Evolutionary conservation across 2,797 vertebrate genomes (phyloP).

Genomic region (Carapus acus): DNA sequence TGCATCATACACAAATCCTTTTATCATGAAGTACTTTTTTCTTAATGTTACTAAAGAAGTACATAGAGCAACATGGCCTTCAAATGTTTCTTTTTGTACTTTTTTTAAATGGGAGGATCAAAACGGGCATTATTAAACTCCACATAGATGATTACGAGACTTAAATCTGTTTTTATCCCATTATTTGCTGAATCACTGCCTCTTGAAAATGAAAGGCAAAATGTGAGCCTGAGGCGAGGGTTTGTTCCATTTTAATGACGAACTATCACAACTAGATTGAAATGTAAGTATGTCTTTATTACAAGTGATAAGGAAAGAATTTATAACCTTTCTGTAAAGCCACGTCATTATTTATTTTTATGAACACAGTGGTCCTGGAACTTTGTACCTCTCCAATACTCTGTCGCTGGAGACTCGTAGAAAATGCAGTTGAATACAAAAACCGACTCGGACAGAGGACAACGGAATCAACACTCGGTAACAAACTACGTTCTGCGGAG

Average conservation of each 20-base stretch:
- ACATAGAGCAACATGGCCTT: no score
- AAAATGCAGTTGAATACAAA: constrained; percentile 58
- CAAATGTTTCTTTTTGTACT: no score
- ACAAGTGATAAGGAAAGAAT: constrained; percentile 18
- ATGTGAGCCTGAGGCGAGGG: not conserved
- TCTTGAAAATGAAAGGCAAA: not conserved
- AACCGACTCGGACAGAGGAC: constrained; percentile 25
- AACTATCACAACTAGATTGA: constrained; percentile 16
- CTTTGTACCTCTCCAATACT: constrained; percentile 35
- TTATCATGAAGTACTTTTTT: no score
- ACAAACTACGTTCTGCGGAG: constrained; percentile 21
- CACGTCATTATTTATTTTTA: constrained; percentile 44
- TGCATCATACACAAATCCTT: no score
- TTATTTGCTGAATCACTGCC: no score
- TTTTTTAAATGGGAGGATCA: no score
- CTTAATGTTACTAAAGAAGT: no score
- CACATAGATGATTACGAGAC: no score
- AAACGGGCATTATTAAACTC: no score
- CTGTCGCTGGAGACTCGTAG: constrained; percentile 40
- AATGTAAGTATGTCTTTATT: constrained; percentile 27
- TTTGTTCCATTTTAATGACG: not conserved
- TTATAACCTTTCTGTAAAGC: constrained; percentile 26
- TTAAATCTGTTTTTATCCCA: no score
- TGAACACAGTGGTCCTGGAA: constrained; percentile 50
- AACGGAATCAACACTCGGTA: constrained; percentile 26